Percentiles rank a stretch among this genome's conserved stretches.
These are phyloP conservation scores for Cottoperca gobio DNA, from an alignment of 2,797 vertebrate genomes.

Conservation along the genomic window DNA sequence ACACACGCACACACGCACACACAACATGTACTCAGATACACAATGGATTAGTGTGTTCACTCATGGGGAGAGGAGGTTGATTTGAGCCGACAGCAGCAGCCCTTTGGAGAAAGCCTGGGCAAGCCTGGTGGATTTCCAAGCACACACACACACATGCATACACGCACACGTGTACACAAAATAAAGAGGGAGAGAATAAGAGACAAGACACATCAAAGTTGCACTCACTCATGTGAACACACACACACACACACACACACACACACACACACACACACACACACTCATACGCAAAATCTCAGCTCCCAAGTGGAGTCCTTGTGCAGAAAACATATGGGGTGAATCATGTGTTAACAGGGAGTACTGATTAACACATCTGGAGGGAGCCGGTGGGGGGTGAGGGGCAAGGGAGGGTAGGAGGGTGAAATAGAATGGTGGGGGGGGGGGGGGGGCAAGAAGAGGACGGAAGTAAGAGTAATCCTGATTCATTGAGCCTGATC, in stretches of 20 bases:
- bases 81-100: slow-evolving; percentile 90
- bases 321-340: slow-evolving; percentile 91
- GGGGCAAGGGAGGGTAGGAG: slow-evolving; percentile 31
- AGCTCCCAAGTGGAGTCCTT: slow-evolving; percentile 72
- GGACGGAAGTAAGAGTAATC: slow-evolving; percentile 35
- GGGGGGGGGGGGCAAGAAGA: slow-evolving; percentile 18
- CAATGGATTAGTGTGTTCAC: slow-evolving; percentile 92
- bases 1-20: slow-evolving; percentile 71
- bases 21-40: slow-evolving; percentile 81
- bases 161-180: slow-evolving; percentile 67
- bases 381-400: slow-evolving; percentile 62
- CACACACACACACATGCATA: slow-evolving; percentile 41
- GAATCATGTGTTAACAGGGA: slow-evolving; percentile 94
- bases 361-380: slow-evolving; percentile 98
- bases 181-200: slow-evolving; percentile 51
- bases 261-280: slow-evolving; percentile 50
- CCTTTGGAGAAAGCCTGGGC: slow-evolving; percentile 84
- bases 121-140: slow-evolving; percentile 78
- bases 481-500: slow-evolving; percentile 47
- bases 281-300: slow-evolving; percentile 48
- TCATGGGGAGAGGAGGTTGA: slow-evolving; percentile 95
- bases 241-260: slow-evolving; percentile 43
- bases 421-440: slow-evolving; percentile 17
- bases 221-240: slow-evolving; percentile 65
- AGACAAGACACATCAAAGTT: slow-evolving; percentile 72